phyloP scores from a whole-genome alignment of 2,888 invertebrate species.

The Lottia gigantea region DNA sequence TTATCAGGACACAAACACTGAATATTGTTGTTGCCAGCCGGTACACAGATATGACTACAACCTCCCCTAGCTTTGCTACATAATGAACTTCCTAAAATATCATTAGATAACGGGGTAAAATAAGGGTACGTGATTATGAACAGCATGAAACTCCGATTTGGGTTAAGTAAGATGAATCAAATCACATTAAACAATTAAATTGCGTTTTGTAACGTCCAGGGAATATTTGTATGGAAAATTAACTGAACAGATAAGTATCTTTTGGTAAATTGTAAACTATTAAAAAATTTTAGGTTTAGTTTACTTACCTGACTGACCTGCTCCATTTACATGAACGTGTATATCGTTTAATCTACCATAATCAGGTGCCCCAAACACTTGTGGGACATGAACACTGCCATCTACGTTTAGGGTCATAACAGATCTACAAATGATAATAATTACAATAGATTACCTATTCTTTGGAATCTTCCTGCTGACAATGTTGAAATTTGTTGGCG shows the following conservation, averaged over 20 bases:
- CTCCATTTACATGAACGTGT: conserved; percentile 46
- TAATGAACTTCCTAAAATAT: conserved; percentile 40
- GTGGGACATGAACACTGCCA: conserved; percentile 25
- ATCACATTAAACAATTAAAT: too few species aligned
- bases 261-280: too few species aligned
- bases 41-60: conserved; percentile 55
- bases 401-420: conserved; percentile 34
- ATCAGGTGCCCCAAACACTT: conserved; percentile 39
- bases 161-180: too few species aligned
- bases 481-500: too few species aligned
- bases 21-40: conserved; percentile 30
- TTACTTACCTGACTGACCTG: conserved; percentile 34
- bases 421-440: conserved; percentile 27
- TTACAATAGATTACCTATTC: too few species aligned
- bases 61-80: conserved; percentile 47
- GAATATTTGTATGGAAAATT: too few species aligned
- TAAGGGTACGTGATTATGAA: too few species aligned
- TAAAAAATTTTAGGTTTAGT: not conserved
- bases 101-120: too few species aligned
- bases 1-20: conserved; percentile 52
- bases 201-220: too few species aligned
- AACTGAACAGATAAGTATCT: too few species aligned
- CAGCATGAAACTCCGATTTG: too few species aligned
- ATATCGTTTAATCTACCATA: conserved; percentile 53
- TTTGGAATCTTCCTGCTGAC: too few species aligned